A percentile compares a stretch with the other conserved stretches of the same genome.
Conservation (phyloP, 1,140 invertebrate species). For the Heterodera carotae region DNA sequence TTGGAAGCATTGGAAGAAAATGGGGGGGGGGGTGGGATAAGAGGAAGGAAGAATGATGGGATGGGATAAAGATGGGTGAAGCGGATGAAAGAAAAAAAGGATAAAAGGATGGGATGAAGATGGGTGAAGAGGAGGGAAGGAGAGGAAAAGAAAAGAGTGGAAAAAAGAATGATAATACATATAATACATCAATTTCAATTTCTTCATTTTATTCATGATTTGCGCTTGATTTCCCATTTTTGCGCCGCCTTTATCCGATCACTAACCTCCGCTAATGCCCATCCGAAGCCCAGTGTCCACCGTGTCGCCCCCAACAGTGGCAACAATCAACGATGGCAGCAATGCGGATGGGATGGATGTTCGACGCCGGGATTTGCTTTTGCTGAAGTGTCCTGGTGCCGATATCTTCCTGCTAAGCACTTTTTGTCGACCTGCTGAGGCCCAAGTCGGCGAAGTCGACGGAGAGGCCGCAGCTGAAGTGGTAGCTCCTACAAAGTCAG, state of each 20-base stretch:
- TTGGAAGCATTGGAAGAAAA: background rate
- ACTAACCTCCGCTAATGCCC: slow-evolving; percentile 7
- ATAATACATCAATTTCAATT: background rate
- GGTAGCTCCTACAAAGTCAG: background rate
- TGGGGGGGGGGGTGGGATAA: background rate
- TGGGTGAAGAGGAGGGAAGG: background rate
- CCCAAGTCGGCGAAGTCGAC: background rate
- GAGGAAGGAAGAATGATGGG: background rate
- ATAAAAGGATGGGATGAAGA: background rate
- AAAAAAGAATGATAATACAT: background rate
- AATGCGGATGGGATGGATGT: slow-evolving; percentile 25
- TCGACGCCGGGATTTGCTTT: background rate
- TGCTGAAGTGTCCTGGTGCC: slow-evolving; percentile 19
- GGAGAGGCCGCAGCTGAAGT: background rate
- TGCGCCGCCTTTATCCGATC: too few relatives aligned
- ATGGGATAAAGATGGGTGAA: background rate
- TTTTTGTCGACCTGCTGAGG: background rate
- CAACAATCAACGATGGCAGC: slow-evolving; percentile 22
- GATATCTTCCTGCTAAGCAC: slow-evolving; percentile 15
- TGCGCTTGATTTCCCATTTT: background rate
- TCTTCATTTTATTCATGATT: background rate
- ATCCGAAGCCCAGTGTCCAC: slow-evolving; percentile 23
- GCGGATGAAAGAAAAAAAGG: slow-evolving; percentile 5
- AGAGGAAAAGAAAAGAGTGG: background rate
- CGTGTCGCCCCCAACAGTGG: slow-evolving; percentile 30